Base-by-base conservation (phyloP, 2,113 vertebrate genomes). In the Indicator indicator region DNA sequence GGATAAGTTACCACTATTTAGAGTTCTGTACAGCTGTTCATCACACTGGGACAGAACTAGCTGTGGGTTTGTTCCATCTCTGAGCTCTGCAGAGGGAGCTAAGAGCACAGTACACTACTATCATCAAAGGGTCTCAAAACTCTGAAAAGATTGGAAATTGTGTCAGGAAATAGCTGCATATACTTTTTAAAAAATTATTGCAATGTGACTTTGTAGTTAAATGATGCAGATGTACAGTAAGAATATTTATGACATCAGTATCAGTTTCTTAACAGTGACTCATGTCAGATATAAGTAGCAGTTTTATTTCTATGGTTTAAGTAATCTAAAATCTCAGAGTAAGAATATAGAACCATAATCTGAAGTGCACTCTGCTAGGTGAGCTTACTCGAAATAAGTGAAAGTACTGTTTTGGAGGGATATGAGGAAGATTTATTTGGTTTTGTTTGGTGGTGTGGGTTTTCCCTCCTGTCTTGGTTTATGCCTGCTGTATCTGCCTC, bases 51-150 rank as follows among this genome's bases (percentile, higher is more conserved):
- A 63, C 30, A 58, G 55, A 32, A 40, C 9, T 83, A 55, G 19
- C 44, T 95, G 20, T 79, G 24, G 24, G 2, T 93, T 90, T 62
- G 16, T 76, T 89, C 46, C 12, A n/a, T 75, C 89, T 87, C 32
- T 82, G 62, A 82, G 84, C 54, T 94, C 94, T 89, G 77, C 54
- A 96, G 93, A 54, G 87, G 91, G 93, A 95, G 91, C 89, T 92
- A 89, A 84, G 54, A 92, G 71, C 84, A 91, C 13, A 6, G 36
- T 68, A 33, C 6, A 17, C 36, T 81, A 32, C 52, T 86, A 33
- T 56, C 64, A 68, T 26, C 46, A 81, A 5, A 71, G 46, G 42
- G 67, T 64, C 42, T 75, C 30, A 38, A 9, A 85, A 42, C 48
- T 56, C 26, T 36, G 6, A 50, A 44, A 58, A 23, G 26, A 55